Percentiles rank a stretch among this genome's conserved stretches.
Conservation (phyloP, 2,113 vertebrate genomes). For the Phalacrocorax aristotelis region DNA sequence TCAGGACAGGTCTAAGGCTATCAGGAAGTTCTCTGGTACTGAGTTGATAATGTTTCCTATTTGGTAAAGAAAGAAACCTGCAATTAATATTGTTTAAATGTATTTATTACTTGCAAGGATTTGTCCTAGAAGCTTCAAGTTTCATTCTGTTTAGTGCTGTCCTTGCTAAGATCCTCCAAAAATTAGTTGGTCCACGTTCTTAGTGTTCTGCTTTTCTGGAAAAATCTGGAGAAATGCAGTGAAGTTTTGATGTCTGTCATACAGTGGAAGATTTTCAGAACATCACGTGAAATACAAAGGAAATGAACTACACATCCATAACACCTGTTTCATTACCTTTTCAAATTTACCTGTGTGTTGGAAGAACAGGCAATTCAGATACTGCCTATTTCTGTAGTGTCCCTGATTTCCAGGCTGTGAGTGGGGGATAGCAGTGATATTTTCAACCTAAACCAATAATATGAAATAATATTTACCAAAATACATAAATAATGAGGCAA, state of each 20-base stretch:
- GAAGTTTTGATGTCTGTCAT: neutral
- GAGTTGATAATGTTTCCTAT: neutral
- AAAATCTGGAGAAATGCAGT: neutral
- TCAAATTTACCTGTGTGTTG: neutral
- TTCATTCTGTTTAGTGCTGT: neutral
- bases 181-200: neutral
- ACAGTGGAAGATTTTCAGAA: neutral
- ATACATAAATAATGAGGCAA: neutral
- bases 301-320: neutral
- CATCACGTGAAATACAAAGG: neutral
- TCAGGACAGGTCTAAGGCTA: neutral
- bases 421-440: neutral
- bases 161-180: neutral
- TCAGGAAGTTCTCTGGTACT: neutral
- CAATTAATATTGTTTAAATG: neutral
- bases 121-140: neutral
- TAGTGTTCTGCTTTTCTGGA: neutral
- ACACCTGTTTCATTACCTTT: neutral
- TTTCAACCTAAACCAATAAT: neutral
- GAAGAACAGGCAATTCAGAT: neutral
- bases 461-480: constrained; percentile 7
- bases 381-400: neutral
- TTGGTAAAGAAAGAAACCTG: neutral
- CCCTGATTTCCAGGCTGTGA: neutral
- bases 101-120: neutral